Evolutionary conservation across 2,888 invertebrate genomes (phyloP).

Genomic region (Apotomis capreana): DNA sequence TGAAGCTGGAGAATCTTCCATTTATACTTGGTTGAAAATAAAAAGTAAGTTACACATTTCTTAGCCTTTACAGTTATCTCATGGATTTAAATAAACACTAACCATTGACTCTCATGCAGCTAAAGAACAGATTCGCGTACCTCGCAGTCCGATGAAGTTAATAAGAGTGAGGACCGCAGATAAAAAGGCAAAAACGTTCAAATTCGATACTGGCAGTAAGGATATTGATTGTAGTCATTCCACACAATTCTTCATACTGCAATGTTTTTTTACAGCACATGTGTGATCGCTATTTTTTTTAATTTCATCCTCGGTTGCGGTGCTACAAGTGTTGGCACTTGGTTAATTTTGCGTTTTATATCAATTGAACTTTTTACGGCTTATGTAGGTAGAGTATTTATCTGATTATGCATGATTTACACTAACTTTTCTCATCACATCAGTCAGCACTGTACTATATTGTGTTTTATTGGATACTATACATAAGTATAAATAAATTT

Average conservation of each 20-base stretch:
- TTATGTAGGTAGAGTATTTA: conserved; percentile 36
- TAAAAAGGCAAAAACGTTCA: conserved; percentile 82
- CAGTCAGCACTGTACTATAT: background rate
- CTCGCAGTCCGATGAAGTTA: conserved; percentile 85
- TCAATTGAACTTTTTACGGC: conserved; percentile 16
- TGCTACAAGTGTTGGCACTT: conserved; percentile 41
- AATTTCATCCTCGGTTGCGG: conserved; percentile 54
- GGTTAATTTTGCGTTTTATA: conserved; percentile 23
- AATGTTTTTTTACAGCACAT: conserved; percentile 61
- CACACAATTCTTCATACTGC: conserved; percentile 47
- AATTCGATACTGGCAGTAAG: conserved; percentile 86
- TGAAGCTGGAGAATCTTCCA: conserved; percentile 94
- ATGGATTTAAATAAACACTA: conserved; percentile 47
- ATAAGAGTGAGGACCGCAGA: conserved; percentile 85
- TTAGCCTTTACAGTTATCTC: background rate
- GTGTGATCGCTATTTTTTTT: conserved; percentile 59
- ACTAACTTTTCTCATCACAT: conserved; percentile 18
- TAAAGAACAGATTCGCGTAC: conserved; percentile 73
- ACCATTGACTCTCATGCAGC: conserved; percentile 69
- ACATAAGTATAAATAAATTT: background rate
- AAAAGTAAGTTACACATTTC: conserved; percentile 89
- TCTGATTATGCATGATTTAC: conserved; percentile 43
- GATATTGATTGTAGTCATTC: conserved; percentile 50
- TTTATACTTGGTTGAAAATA: conserved; percentile 95
- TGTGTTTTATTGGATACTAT: background rate